A percentile compares a stretch with the other conserved stretches of the same genome.
phyloP scores from a whole-genome alignment of 2,888 invertebrate species.

The Eilema sororculum region DNA sequence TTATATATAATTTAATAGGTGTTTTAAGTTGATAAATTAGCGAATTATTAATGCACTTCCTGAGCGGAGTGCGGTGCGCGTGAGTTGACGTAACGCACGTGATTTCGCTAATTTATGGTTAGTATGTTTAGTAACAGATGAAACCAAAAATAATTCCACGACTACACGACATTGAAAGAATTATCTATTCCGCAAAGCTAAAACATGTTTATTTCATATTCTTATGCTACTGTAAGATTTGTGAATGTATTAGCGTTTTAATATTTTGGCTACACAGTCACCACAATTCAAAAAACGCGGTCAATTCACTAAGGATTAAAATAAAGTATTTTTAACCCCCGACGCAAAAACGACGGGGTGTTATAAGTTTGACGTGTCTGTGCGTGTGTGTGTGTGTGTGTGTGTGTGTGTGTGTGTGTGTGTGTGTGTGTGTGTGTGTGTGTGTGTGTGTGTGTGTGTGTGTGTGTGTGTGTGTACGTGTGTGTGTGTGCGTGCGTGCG shows the following conservation, averaged over 20 bases:
- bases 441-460: too few relatives aligned
- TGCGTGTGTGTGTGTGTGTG: too few relatives aligned
- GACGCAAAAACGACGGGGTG: too few relatives aligned
- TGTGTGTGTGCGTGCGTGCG: too few relatives aligned
- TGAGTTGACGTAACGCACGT: slow-evolving; percentile 37
- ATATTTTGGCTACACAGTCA: not conserved
- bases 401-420: too few relatives aligned
- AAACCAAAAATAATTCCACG: slow-evolving; percentile 43
- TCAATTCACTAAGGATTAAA: slow-evolving; percentile 6
- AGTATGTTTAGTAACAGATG: slow-evolving; percentile 44
- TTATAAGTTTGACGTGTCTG: too few relatives aligned
- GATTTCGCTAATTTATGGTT: slow-evolving; percentile 47
- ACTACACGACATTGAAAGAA: slow-evolving; percentile 43
- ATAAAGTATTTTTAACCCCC: not conserved
- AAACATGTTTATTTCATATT: slow-evolving; percentile 26
- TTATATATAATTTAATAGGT: not conserved
- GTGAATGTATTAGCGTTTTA: not conserved
- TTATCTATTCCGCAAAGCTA: slow-evolving; percentile 39
- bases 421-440: too few relatives aligned
- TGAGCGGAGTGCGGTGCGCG: slow-evolving; percentile 26
- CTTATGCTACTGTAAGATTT: slow-evolving; percentile 18
- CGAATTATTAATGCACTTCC: slow-evolving; percentile 44
- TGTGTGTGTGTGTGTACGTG: too few relatives aligned
- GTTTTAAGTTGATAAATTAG: slow-evolving; percentile 32
- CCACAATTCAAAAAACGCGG: not conserved